Base-by-base conservation (phyloP, 2,797 vertebrate species). In the Callimico goeldii region DNA sequence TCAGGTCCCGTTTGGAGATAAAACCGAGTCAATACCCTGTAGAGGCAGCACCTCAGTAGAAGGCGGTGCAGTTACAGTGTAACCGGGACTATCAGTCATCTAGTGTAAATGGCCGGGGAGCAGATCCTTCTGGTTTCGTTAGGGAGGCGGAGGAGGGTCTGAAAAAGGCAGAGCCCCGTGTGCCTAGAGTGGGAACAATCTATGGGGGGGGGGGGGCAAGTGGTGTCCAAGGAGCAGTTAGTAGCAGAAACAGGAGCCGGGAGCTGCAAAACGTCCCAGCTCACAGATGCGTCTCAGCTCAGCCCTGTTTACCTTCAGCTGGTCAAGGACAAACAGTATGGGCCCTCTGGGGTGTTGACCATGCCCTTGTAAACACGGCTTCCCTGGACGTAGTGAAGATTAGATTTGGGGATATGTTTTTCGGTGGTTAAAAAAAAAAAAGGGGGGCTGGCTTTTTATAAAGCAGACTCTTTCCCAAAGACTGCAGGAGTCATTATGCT, bases 21-120 rank as follows among this genome's bases (percentile, higher is more conserved):
- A 97, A 95, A 67, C 58, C 81, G 50, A 92, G 96, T 91, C 93
- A 94, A 55, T 50, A 55, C 46, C 50, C 1, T 0, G 46, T 2
- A 75, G 83, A 84, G 92, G 92, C 91, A 41, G 19, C 77, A 55
- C 58, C 82, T 80, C 6, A 0, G 73, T 28, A 86, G 82, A 50
- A 90, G 92, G 93, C 77, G 12, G 89, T 52, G 73, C 92, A 43
- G 92, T 94, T 92, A 95, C 97, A 91, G 85, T 79, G 90, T 86
- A 94, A 93, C 91, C 1, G 0, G 73, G 72, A 84, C 94, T 93
- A 90, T 95, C 95, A 88, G 93, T 73, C 94, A 89, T 91, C 90
- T 50, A 41, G 77, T 77, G 94, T 90, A 94, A 95, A 96, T 70
- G 97, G 28, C 91, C 26, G 46, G 89, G 76, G 94, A 93, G 94